These are phyloP conservation scores for Megaustenia siamemsis DNA, from an alignment of 2,888 invertebrate species.

Conservation along the genomic window DNA sequence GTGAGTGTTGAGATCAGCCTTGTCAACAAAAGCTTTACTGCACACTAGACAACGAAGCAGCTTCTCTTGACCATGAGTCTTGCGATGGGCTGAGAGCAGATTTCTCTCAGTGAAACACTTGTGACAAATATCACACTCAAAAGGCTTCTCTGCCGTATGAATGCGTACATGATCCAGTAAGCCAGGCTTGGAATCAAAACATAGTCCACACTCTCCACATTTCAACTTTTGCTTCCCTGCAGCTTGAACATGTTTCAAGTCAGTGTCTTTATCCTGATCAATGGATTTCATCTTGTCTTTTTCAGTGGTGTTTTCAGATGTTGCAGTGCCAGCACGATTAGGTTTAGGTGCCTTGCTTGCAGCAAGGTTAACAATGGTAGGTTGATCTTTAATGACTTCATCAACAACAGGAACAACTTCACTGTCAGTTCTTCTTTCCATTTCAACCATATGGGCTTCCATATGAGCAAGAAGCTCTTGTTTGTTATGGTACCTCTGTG, in stretches of 20 bases:
- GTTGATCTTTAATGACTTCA: slow-evolving; percentile 1
- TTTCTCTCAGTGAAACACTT: slow-evolving; percentile 52
- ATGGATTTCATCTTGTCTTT: background rate
- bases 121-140: slow-evolving; percentile 54
- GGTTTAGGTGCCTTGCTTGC: slow-evolving; percentile 16
- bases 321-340: background rate
- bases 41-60: slow-evolving; percentile 50
- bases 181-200: slow-evolving; percentile 44
- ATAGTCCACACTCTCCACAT: slow-evolving; percentile 53
- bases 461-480: slow-evolving; percentile 47
- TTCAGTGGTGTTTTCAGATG: background rate
- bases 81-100: slow-evolving; percentile 47
- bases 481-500: slow-evolving; percentile 52
- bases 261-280: slow-evolving; percentile 21
- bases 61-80: slow-evolving; percentile 46
- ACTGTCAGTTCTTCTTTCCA: slow-evolving; percentile 40
- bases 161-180: slow-evolving; percentile 51
- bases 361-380: background rate
- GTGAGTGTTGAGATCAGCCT: slow-evolving; percentile 42
- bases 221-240: slow-evolving; percentile 36
- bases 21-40: slow-evolving; percentile 51
- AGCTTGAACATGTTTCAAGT: background rate
- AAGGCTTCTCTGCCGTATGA: slow-evolving; percentile 53
- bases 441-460: slow-evolving; percentile 52
- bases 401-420: background rate